A percentile compares a stretch with the other conserved stretches of the same genome.
Conservation (phyloP, 2,113 vertebrate genomes). For the Engystomops pustulosus region DNA sequence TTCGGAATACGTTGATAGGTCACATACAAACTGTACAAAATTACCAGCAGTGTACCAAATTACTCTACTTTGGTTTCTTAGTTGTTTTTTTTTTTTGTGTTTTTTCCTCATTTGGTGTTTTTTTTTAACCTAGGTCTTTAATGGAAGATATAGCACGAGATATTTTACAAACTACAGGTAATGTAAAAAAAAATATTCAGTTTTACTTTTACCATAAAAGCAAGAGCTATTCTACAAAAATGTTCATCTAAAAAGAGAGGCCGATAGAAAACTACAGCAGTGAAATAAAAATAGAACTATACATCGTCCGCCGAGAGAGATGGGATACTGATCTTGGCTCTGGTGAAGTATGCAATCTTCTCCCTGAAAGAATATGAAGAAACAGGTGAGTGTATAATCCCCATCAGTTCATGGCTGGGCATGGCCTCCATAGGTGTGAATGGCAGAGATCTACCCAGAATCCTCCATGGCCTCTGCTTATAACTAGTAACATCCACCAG, state of each 20-base stretch:
- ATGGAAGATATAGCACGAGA: constrained; percentile 65
- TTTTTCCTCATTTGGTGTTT: constrained; percentile 34
- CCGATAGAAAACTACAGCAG: constrained; percentile 62
- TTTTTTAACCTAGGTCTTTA: constrained; percentile 63
- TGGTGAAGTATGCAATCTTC: constrained; percentile 86
- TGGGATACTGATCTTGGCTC: constrained; percentile 83
- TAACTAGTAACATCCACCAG: no score
- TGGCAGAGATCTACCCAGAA: no score
- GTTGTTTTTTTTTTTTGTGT: constrained; percentile 48
- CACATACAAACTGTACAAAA: constrained; percentile 71
- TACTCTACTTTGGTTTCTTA: constrained; percentile 71
- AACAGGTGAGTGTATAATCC: neutral
- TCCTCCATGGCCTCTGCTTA: no score
- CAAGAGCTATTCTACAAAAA: constrained; percentile 65
- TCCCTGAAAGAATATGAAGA: constrained; percentile 69
- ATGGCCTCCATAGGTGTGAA: no score
- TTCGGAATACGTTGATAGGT: constrained; percentile 60
- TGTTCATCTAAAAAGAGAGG: constrained; percentile 67
- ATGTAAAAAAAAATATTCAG: constrained; percentile 66
- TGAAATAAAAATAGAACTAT: constrained; percentile 65
- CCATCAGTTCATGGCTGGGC: neutral
- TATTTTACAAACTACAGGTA: constrained; percentile 72
- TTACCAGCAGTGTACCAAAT: constrained; percentile 68
- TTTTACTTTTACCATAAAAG: constrained; percentile 60
- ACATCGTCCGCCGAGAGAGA: constrained; percentile 83